Conservation (phyloP, 1,140 invertebrate genomes). For the Zaprionus nigranus region DNA sequence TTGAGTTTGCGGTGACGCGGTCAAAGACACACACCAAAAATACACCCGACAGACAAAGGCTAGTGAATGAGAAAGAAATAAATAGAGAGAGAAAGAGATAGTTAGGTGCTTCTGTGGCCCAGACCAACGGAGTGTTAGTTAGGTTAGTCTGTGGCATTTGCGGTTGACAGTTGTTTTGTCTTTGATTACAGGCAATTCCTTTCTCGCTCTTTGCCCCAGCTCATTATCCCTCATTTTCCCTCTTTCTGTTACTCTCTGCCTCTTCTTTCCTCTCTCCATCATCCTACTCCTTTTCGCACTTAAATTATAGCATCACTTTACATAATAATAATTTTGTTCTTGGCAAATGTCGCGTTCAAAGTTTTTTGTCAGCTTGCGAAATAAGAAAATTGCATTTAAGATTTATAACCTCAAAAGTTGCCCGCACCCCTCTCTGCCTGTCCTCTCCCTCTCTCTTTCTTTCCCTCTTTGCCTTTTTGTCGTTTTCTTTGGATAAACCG, state of each 20-base stretch:
- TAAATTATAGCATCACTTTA: constrained; percentile 21
- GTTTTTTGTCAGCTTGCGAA: constrained; percentile 34
- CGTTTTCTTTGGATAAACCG: not conserved
- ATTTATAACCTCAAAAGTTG: constrained; percentile 62
- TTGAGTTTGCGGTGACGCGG: constrained; percentile 43
- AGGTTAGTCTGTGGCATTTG: constrained; percentile 38
- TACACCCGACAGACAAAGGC: not conserved
- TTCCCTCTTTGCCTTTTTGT: not conserved
- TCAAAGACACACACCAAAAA: constrained; percentile 24
- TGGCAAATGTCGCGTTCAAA: constrained; percentile 36
- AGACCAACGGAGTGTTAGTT: constrained; percentile 10
- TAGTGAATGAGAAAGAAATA: not conserved
- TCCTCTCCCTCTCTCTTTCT: not conserved
- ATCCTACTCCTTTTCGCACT: not conserved
- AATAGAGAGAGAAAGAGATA: not conserved
- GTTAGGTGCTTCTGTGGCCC: constrained; percentile 2
- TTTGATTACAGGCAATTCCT: constrained; percentile 7
- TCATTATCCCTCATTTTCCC: not conserved
- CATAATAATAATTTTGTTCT: constrained; percentile 22
- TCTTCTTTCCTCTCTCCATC: not conserved
- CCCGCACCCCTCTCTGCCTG: not conserved
- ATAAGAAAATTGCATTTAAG: constrained; percentile 75
- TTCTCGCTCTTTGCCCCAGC: not conserved
- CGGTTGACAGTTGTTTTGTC: constrained; percentile 40
- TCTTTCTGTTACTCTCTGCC: not conserved